phyloP scores from a whole-genome alignment of 2,797 vertebrate genomes.

The Eulemur coronatus region DNA sequence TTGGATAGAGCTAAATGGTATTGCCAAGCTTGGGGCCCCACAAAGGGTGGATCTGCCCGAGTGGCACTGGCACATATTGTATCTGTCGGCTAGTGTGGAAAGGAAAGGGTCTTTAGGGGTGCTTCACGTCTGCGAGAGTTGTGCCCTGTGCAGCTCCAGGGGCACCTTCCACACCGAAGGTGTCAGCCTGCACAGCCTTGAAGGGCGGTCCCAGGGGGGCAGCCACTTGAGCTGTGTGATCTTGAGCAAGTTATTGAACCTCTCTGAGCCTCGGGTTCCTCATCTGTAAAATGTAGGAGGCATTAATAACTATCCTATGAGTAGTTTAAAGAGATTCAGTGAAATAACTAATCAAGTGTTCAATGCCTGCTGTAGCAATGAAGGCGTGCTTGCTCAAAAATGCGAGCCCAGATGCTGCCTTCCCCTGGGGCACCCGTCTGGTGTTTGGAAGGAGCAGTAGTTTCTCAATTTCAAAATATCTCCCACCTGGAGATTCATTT shows the following conservation, averaged over 20 bases:
- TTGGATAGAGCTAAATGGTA: background rate
- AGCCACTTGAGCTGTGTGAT: background rate
- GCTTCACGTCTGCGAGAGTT: accelerated
- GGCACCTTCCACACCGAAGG: accelerated
- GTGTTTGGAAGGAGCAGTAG: background rate
- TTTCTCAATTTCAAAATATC: background rate
- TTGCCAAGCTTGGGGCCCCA: background rate
- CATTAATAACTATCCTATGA: background rate
- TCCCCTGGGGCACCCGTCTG: background rate
- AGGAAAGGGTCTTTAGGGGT: background rate
- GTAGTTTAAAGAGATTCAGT: background rate
- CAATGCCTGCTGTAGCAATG: background rate
- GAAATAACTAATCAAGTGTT: background rate
- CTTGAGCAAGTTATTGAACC: background rate
- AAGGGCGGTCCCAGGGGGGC: accelerated
- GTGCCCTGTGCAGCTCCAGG: accelerated
- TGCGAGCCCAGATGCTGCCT: background rate
- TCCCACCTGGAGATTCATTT: background rate
- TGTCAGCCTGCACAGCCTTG: background rate
- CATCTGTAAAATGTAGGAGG: background rate
- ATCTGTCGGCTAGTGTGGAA: too few species aligned
- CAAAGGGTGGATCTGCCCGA: background rate
- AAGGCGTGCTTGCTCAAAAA: background rate
- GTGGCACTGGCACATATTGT: background rate
- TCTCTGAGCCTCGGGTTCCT: background rate